phyloP scores from a whole-genome alignment of 2,797 vertebrate genomes.

The Amblyraja radiata region DNA sequence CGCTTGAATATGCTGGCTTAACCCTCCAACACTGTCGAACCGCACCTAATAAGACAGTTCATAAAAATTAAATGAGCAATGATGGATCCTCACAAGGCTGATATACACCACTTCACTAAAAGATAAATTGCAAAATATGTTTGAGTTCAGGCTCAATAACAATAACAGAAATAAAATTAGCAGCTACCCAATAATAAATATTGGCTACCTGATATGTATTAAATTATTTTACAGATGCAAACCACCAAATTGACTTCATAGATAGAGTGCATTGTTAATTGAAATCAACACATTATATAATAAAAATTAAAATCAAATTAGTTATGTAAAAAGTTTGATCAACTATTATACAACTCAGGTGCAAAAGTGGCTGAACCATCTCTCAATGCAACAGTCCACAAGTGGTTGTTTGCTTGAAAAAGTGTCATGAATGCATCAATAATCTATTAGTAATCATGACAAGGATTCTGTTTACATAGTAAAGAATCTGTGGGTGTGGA shows the following conservation, averaged over 20 bases:
- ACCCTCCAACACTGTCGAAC: constrained; percentile 89
- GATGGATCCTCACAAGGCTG: background rate
- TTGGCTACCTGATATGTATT: background rate
- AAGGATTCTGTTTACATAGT: background rate
- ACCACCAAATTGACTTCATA: background rate
- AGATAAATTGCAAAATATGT: background rate
- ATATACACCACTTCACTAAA: constrained; percentile 2
- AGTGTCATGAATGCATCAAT: background rate
- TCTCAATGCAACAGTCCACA: background rate
- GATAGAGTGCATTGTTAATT: background rate
- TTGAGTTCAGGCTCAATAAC: background rate
- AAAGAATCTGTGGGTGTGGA: background rate
- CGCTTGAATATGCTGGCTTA: constrained; percentile 88
- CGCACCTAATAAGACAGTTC: constrained; percentile 63
- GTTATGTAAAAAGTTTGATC: background rate
- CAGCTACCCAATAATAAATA: background rate
- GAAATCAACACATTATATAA: background rate
- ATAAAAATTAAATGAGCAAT: constrained; percentile 11
- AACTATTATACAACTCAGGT: background rate
- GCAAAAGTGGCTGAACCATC: background rate
- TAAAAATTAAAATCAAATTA: background rate
- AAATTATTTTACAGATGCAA: background rate
- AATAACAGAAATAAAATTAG: background rate
- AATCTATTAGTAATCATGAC: background rate
- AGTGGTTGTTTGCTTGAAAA: background rate